Percentiles rank a stretch among this genome's conserved stretches.
Evolutionary conservation across 2,888 invertebrate species (phyloP).

Genomic region (Cryptophagus acutangulus): DNA sequence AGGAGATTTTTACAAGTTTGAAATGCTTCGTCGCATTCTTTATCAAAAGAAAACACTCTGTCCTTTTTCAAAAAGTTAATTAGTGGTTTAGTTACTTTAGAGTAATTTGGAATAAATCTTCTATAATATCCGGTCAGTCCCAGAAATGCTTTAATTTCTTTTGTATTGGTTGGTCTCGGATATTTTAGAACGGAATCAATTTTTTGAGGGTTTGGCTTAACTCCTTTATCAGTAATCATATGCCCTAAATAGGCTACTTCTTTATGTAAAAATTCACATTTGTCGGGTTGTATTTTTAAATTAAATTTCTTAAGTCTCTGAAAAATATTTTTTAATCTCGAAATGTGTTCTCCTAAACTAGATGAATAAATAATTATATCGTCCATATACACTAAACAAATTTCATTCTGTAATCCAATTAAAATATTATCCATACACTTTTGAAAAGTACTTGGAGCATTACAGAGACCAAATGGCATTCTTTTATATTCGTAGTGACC

Average conservation of each 20-base stretch:
- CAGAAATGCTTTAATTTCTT: conserved; percentile 12
- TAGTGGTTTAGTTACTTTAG: conserved; percentile 17
- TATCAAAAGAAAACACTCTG: conserved; percentile 3
- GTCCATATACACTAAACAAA: conserved; percentile 20
- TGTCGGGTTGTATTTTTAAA: conserved; percentile 19
- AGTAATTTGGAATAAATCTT: conserved; percentile 14
- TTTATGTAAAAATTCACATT: conserved; percentile 15
- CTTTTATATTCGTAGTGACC: not conserved
- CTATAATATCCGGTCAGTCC: conserved; percentile 15
- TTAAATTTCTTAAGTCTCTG: conserved; percentile 15
- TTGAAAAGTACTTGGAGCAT: not conserved
- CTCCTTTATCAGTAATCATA: conserved; percentile 10
- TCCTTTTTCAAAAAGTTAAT: conserved; percentile 18
- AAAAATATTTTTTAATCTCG: conserved; percentile 14
- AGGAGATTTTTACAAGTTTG: conserved; percentile 14
- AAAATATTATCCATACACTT: not conserved
- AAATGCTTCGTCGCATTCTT: conserved; percentile 11
- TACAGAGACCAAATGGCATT: conserved; percentile 1
- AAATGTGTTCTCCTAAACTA: conserved; percentile 17
- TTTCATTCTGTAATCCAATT: conserved; percentile 9
- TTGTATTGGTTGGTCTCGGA: conserved; percentile 10
- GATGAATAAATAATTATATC: conserved; percentile 17
- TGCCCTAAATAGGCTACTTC: conserved; percentile 14
- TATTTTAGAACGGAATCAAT: conserved; percentile 7
- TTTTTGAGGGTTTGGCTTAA: conserved; percentile 11